phyloP scores from a whole-genome alignment of 2,797 vertebrate genomes.

The Hyperoplus lanceolatus region DNA sequence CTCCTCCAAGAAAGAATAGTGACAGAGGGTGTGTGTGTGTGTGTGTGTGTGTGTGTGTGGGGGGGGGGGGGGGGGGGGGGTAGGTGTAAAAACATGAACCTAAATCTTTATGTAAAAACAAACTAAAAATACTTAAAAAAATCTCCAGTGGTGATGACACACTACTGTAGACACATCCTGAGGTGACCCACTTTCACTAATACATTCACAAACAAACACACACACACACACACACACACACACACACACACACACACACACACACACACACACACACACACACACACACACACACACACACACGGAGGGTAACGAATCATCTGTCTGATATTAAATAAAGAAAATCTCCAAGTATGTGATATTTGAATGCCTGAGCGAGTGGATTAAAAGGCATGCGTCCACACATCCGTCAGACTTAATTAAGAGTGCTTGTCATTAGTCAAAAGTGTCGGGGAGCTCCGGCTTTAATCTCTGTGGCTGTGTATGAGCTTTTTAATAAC shows the following conservation, averaged over 20 bases:
- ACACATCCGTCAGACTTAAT: slow-evolving; percentile 53
- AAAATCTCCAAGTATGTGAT: background rate
- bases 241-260: background rate
- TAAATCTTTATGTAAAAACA: slow-evolving; percentile 4
- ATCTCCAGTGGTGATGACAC: slow-evolving; percentile 49
- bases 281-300: background rate
- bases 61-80: background rate
- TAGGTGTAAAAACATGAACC: background rate
- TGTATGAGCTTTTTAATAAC: slow-evolving; percentile 65
- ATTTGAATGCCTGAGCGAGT: background rate
- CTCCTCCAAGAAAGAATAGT: background rate
- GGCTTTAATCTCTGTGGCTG: slow-evolving; percentile 62
- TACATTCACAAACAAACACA: background rate
- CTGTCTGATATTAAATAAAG: background rate
- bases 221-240: background rate
- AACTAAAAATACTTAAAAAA: slow-evolving; percentile 35
- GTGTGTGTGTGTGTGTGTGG: too few species aligned
- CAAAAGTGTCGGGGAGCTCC: slow-evolving; percentile 51
- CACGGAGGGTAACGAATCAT: background rate
- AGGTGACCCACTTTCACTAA: slow-evolving; percentile 58
- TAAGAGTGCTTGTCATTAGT: slow-evolving; percentile 63
- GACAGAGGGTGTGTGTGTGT: too few species aligned
- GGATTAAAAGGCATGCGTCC: background rate
- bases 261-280: background rate
- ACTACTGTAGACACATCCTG: slow-evolving; percentile 34